phyloP scores from a whole-genome alignment of 2,888 invertebrate species.

The Orthonychiurus folsomi region DNA sequence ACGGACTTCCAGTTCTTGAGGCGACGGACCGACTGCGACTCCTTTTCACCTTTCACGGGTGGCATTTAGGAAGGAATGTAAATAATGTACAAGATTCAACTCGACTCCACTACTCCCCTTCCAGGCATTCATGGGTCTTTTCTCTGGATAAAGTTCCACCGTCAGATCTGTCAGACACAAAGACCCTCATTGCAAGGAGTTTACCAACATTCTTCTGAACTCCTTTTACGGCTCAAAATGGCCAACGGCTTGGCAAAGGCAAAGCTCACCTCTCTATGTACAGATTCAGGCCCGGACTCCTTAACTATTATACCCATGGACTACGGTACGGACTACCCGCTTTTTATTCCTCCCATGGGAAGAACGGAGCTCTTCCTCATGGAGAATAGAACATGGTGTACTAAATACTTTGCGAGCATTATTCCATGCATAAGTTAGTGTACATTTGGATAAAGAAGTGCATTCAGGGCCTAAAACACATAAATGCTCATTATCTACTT shows the following conservation, averaged over 20 bases:
- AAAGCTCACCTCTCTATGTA: too few relatives aligned
- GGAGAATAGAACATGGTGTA: not conserved
- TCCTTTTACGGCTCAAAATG: not conserved
- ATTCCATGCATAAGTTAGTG: not conserved
- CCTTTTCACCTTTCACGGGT: not conserved
- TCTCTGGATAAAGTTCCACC: not conserved
- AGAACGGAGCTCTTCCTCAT: too few relatives aligned
- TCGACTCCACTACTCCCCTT: not conserved
- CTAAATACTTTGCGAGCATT: not conserved
- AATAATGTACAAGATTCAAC: not conserved
- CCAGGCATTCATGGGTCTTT: too few relatives aligned
- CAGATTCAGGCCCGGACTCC: too few relatives aligned
- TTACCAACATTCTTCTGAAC: not conserved
- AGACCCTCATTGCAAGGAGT: not conserved
- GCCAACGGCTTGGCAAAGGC: not conserved
- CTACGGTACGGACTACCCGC: not conserved
- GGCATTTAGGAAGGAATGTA: too few relatives aligned
- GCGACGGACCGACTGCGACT: not conserved
- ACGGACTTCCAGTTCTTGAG: not conserved
- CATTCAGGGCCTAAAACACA: not conserved
- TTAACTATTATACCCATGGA: not conserved
- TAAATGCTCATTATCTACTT: not conserved
- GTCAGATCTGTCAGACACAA: constrained; percentile 1
- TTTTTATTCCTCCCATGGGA: not conserved
- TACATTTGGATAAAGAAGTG: not conserved